Evolutionary conservation across 2,797 vertebrate genomes (phyloP).

Genomic region (Siniperca obscura): DNA sequence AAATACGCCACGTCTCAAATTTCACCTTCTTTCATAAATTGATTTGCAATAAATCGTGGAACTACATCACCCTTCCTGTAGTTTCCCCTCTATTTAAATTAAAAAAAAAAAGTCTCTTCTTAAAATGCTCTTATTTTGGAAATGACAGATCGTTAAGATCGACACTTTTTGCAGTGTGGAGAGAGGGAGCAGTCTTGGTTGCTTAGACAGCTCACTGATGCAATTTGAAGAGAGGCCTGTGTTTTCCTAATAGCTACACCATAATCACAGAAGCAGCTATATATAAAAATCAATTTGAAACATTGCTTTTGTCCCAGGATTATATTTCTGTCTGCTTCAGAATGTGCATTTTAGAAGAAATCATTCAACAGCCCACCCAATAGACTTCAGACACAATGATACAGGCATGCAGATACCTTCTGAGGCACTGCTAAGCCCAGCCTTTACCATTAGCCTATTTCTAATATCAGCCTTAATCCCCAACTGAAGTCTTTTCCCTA

Average conservation of each 20-base stretch:
- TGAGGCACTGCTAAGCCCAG: conserved; percentile 8
- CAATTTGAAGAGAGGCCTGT: conserved; percentile 39
- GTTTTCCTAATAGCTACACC: conserved; percentile 25
- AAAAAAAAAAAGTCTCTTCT: too few relatives aligned
- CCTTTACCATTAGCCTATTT: conserved; percentile 27
- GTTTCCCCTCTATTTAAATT: background rate
- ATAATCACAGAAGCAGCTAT: conserved; percentile 12
- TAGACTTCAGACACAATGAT: background rate
- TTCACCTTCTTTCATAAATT: background rate
- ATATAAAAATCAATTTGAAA: background rate
- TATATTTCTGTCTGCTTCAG: background rate
- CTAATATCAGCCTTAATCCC: conserved; percentile 14
- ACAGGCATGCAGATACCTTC: background rate
- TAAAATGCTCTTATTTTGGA: background rate
- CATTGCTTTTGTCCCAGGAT: background rate
- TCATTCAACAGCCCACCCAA: background rate
- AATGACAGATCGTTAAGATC: background rate
- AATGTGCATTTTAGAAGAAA: background rate
- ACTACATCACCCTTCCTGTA: accelerated
- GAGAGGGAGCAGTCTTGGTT: conserved; percentile 35
- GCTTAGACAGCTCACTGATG: conserved; percentile 41
- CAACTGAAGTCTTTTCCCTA: conserved; percentile 19
- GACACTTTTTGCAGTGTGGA: conserved; percentile 68
- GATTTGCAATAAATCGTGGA: background rate
- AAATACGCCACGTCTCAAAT: background rate